Percentiles rank a stretch among this genome's conserved stretches.
phyloP scores from a whole-genome alignment of 2,888 invertebrate species.

The Parnassius smintheus region DNA sequence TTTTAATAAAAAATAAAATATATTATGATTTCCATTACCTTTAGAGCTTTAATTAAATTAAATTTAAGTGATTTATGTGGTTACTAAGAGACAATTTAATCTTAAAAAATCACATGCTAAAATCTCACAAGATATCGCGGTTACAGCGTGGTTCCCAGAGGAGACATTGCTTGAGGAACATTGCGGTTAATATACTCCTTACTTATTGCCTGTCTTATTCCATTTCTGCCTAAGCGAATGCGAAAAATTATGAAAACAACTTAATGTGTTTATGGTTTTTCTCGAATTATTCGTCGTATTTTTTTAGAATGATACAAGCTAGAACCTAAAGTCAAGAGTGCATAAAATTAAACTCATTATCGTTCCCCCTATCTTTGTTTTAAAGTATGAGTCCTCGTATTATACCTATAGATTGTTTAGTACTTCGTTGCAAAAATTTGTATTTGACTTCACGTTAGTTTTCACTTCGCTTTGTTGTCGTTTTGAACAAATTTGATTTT shows the following conservation, averaged over 20 bases:
- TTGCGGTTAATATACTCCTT: conserved; percentile 9
- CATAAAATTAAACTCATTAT: no score
- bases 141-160: not conserved
- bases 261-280: not conserved
- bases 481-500: no score
- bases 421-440: no score
- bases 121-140: not conserved
- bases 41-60: not conserved
- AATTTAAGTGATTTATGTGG: not conserved
- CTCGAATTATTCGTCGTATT: not conserved
- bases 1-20: no score
- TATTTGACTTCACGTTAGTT: no score
- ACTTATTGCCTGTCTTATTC: not conserved
- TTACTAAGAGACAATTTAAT: not conserved
- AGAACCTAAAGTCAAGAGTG: not conserved
- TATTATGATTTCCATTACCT: no score
- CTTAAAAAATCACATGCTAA: not conserved
- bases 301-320: not conserved
- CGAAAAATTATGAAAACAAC: conserved; percentile 9
- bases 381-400: no score
- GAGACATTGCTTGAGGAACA: conserved; percentile 4
- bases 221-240: conserved; percentile 3
- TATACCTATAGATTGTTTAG: no score
- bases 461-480: no score
- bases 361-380: no score